Base-by-base conservation (phyloP, 2,113 vertebrate genomes). In the Bubo scandiacus region DNA sequence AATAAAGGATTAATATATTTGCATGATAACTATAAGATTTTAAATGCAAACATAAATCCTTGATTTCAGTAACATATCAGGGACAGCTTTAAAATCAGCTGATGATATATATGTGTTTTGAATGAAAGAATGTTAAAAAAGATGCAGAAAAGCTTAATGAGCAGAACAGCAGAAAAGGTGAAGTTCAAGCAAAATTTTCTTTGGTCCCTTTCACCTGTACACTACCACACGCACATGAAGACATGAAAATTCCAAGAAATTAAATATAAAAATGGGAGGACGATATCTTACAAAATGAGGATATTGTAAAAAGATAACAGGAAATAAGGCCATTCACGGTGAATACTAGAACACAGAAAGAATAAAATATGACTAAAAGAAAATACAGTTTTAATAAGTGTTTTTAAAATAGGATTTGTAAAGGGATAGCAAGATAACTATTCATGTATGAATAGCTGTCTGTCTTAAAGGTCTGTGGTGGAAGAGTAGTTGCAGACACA, bases 331-430 rank as follows among this genome's bases (percentile, higher is more conserved):
- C 71, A 55, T 47, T 84, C n/a, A 63, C 8, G 27, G 18, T 38
- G 63, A 84, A 68, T 40, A 47, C 13, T 38, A 70, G 54, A 85
- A 73, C 34, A 52, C 36, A 59, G 20, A 47, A 45, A 90, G 52
- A 45, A 66, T 59, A 42, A 90, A 84, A 58, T 20, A 67, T 42
- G 54, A 55, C n/a, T 32, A 77, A 77, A 65, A 61, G 52, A 75
- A 96, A 95, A 58, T 86, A 88, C 40, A 65, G 58, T 94, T 97
- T 93, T 83, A 92, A 82, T 93, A 59, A 57, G 34, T n/a, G 15
- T 22, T 74, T 81, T 83, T 22, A 80, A 86, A 93, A 71, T 54
- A 40, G 58, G 40, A 55, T 91, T 74, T 34, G 4, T 88, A 94
- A 92, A 73, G 47, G 85, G 42, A 87, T 82, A 38, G 42, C 80